These are phyloP conservation scores for Nemotelus pantherinus DNA, from an alignment of 2,888 invertebrate genomes.

Conservation along the genomic window DNA sequence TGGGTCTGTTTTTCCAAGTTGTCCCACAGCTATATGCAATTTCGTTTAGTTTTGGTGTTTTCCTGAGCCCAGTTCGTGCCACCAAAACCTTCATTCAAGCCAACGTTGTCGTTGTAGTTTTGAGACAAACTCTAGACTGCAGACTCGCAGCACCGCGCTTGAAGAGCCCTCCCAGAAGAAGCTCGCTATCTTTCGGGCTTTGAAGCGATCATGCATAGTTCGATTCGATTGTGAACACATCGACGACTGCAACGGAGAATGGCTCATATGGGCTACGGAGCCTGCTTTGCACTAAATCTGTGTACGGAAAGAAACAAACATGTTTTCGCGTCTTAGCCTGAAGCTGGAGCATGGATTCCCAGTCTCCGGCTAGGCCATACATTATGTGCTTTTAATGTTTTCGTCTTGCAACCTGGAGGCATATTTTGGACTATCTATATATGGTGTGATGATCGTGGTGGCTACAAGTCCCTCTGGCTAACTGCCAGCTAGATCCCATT, in stretches of 20 bases:
- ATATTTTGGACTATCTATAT: not conserved
- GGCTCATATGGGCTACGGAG: slow-evolving; percentile 19
- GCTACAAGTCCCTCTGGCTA: slow-evolving; percentile 25
- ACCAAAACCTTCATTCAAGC: too few relatives aligned
- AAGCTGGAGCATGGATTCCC: slow-evolving; percentile 2
- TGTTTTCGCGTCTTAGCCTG: slow-evolving; percentile 14
- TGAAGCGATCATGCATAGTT: too few relatives aligned
- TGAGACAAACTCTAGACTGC: too few relatives aligned
- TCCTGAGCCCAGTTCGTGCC: slow-evolving; percentile 18
- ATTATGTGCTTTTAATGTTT: slow-evolving; percentile 34
- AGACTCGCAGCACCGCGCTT: too few relatives aligned
- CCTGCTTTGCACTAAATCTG: slow-evolving; percentile 20
- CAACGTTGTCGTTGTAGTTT: too few relatives aligned
- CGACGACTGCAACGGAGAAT: too few relatives aligned
- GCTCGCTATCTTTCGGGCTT: slow-evolving; percentile 10
- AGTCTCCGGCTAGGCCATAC: slow-evolving; percentile 28
- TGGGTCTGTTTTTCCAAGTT: slow-evolving; percentile 44
- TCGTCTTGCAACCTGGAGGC: slow-evolving; percentile 23
- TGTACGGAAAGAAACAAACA: slow-evolving; percentile 12
- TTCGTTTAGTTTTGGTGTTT: slow-evolving; percentile 45
- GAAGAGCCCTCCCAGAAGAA: not conserved
- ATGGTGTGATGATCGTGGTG: slow-evolving; percentile 31
- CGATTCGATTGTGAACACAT: too few relatives aligned
- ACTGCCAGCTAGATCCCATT: slow-evolving; percentile 31
- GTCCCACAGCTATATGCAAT: slow-evolving; percentile 47